Evolutionary conservation across 2,797 vertebrate genomes (phyloP).

Genomic region (Falco peregrinus): DNA sequence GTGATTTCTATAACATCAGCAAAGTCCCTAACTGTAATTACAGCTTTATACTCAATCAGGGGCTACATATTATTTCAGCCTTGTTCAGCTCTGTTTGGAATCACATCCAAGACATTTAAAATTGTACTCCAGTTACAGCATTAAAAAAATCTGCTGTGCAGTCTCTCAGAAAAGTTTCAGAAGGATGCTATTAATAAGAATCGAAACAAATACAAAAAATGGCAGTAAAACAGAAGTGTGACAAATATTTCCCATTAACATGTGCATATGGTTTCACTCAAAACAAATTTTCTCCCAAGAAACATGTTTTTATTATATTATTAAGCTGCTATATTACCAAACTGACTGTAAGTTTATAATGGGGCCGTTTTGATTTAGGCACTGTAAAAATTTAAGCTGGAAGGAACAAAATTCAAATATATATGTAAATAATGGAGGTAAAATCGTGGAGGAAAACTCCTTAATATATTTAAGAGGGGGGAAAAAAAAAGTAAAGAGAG

Average conservation of each 20-base stretch:
- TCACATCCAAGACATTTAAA: background rate
- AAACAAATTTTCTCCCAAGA: slow-evolving; percentile 18
- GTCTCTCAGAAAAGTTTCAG: background rate
- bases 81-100: background rate
- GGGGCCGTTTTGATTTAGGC: background rate
- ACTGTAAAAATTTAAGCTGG: background rate
- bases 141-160: background rate
- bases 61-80: background rate
- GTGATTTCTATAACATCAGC: background rate
- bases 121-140: background rate
- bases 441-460: background rate
- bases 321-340: slow-evolving; percentile 8
- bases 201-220: slow-evolving; percentile 39
- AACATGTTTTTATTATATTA: slow-evolving; percentile 5
- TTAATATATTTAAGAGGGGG: background rate
- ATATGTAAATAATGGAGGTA: background rate
- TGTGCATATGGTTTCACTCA: slow-evolving; percentile 18
- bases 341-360: background rate
- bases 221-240: slow-evolving; percentile 18
- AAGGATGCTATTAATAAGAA: slow-evolving; percentile 22
- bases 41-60: background rate
- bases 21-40: background rate
- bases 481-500: background rate
- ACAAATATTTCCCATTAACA: slow-evolving; percentile 42
- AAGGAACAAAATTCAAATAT: background rate